Percentiles rank a stretch among this genome's conserved stretches.
phyloP scores from a whole-genome alignment of 2,888 invertebrate genomes.

The Theretra japonica region DNA sequence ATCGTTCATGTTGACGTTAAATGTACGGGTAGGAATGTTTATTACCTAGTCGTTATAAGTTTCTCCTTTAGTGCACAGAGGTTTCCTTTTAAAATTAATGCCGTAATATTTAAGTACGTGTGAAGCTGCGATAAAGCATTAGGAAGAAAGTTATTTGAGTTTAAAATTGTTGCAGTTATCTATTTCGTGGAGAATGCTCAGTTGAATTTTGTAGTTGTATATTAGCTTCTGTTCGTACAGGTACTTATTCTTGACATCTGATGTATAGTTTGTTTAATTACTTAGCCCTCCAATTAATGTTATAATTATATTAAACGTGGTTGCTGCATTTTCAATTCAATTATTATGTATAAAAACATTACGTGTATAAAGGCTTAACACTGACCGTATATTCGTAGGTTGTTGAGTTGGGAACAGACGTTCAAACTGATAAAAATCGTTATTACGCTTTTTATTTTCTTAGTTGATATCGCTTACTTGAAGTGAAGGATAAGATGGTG shows the following conservation, averaged over 20 bases:
- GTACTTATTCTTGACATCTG: not conserved
- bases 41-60: slow-evolving; percentile 48
- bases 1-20: slow-evolving; percentile 21
- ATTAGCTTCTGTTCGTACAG: slow-evolving; percentile 22
- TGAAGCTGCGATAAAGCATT: slow-evolving; percentile 37
- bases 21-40: slow-evolving; percentile 42
- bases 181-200: slow-evolving; percentile 31
- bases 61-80: slow-evolving; percentile 43
- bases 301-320: too few species aligned
- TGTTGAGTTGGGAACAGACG: too few species aligned
- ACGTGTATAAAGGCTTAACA: too few species aligned
- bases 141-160: slow-evolving; percentile 32
- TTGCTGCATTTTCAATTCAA: too few species aligned
- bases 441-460: too few species aligned
- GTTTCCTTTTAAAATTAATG: slow-evolving; percentile 48
- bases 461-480: too few species aligned
- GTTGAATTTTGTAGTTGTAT: slow-evolving; percentile 22
- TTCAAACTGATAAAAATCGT: too few species aligned
- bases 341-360: too few species aligned
- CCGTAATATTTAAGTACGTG: slow-evolving; percentile 42
- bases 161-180: slow-evolving; percentile 31
- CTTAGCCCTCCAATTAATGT: too few species aligned
- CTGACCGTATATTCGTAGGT: too few species aligned
- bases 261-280: too few species aligned
- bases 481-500: too few species aligned